Evolutionary conservation across 2,888 invertebrate species (phyloP), one percentile per base, ranked within the genome.

Genomic region (Troglohyphantes excavatus): DNA sequence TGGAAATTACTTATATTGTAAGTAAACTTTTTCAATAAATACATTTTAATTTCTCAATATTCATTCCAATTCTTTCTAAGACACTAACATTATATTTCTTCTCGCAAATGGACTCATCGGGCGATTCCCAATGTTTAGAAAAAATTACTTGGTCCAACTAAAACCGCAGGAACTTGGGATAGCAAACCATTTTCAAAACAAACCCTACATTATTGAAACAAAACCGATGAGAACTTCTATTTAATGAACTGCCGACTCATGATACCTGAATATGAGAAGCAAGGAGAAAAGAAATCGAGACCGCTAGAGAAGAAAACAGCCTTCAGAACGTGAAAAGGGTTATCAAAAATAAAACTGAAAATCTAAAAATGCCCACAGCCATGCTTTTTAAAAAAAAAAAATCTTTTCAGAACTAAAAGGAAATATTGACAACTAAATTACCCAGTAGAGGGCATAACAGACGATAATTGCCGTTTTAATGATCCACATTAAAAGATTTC

Each of bases 101-200:
- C 72, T n/a, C 43, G 23, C 21, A n/a, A 43, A 72, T 46, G 53
- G 65, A 86, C 79, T 79, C 26, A 63, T 63, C 63, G n/a, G 63
- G 65, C 63, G 72, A 72, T 79, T 86, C 79, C 86, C 86, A 29
- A 46, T 29, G 79, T 72, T 72, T 27, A 72, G 53, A 72, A 65
- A 13, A n/a, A 79, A 73, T 79, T 63, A 70, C 17, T 86, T 86
- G 86, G 86, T 86, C 79, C 78, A 78, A 86, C 86, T 86, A 63
- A 39, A 70, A 78, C 86, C 76, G 43, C 86, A 86, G 79, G 61
- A 79, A 72, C 72, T 65, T 46, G 33, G 43, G 70, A n/a, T 53
- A 53, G 19, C 23, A 21, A 65, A 27, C 21, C 13, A 65, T 23
- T 17, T 23, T n/a, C n/a, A n/a, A n/a, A n/a, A n/a, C n/a, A 72